These are phyloP conservation scores for Plotosus lineatus DNA, from an alignment of 2,113 vertebrate genomes.

Conservation along the genomic window DNA sequence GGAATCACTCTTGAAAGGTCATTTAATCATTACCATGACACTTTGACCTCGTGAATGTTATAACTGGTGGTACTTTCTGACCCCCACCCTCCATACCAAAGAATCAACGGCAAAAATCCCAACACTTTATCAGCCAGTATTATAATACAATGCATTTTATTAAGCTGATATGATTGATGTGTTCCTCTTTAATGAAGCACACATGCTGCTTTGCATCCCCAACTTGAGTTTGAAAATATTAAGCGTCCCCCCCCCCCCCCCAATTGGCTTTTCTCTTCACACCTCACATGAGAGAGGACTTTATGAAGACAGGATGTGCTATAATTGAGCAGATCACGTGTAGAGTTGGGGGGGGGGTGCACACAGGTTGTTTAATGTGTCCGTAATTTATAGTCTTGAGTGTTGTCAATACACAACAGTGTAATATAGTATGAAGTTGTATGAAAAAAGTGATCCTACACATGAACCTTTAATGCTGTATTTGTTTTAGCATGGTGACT, in stretches of 20 bases:
- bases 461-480: background rate
- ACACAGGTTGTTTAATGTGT: too few relatives aligned
- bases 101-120: slow-evolving; percentile 1
- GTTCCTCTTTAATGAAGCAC: background rate
- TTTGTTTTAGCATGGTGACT: background rate
- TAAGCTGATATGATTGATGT: background rate
- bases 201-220: background rate
- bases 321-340: background rate
- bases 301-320: background rate
- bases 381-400: too few relatives aligned
- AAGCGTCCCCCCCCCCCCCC: background rate
- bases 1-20: slow-evolving; percentile 27
- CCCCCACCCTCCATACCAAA: background rate
- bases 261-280: background rate
- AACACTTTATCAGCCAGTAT: background rate
- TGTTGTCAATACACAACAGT: too few relatives aligned
- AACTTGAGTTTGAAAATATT: background rate
- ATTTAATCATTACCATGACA: slow-evolving; percentile 39
- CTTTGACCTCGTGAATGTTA: slow-evolving; percentile 43
- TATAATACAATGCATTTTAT: background rate
- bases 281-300: background rate
- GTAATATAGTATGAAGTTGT: too few relatives aligned
- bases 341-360: too few relatives aligned
- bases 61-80: background rate
- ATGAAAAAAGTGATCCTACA: background rate